These are phyloP conservation scores for Platorchestia sp. DNA, from an alignment of 1,140 invertebrate species.

Conservation along the genomic window DNA sequence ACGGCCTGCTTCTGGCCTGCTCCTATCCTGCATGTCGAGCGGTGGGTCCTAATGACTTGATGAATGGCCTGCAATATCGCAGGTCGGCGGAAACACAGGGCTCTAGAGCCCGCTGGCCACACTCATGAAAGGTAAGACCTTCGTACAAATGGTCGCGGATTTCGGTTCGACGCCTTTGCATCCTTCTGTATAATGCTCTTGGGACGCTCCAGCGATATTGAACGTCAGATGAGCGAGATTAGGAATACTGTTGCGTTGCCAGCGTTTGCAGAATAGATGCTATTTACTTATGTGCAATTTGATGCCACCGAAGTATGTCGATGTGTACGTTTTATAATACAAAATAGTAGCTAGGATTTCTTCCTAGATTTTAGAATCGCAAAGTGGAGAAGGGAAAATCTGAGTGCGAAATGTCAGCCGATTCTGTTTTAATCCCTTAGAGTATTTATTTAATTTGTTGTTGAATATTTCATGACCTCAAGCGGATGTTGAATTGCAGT, in stretches of 20 bases:
- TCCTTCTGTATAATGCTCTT: slow-evolving; percentile 13
- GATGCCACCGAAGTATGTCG: too few species aligned
- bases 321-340: too few species aligned
- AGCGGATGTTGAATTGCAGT: too few species aligned
- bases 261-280: background rate
- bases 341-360: too few species aligned
- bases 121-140: slow-evolving; percentile 51
- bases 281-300: too few species aligned
- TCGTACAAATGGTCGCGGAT: slow-evolving; percentile 42
- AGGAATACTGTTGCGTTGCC: background rate
- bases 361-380: too few species aligned
- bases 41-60: slow-evolving; percentile 47
- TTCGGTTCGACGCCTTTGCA: background rate
- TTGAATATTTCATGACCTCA: too few species aligned
- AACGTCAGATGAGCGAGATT: background rate
- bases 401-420: too few species aligned
- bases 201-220: background rate
- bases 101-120: slow-evolving; percentile 25
- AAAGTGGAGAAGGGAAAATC: too few species aligned
- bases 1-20: background rate
- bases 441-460: too few species aligned
- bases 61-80: slow-evolving; percentile 45
- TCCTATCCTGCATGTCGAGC: slow-evolving; percentile 17
- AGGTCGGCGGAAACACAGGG: slow-evolving; percentile 48
- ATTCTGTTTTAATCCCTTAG: too few species aligned